These are phyloP conservation scores for Orientallactaga bullata DNA, from an alignment of 2,113 vertebrate genomes.

Conservation along the genomic window DNA sequence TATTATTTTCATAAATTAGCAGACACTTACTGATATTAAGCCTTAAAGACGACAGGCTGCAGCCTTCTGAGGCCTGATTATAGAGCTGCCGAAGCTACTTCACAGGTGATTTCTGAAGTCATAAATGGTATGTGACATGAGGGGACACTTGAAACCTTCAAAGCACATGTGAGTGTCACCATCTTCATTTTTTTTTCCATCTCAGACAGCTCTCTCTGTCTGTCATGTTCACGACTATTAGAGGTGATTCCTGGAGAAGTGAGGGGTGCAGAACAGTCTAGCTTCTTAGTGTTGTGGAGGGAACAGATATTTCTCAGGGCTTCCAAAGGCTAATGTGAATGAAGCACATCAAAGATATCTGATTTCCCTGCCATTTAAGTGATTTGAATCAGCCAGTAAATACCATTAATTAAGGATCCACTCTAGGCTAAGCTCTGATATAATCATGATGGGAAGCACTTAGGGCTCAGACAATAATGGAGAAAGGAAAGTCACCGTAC, in stretches of 20 bases:
- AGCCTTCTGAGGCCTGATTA: neutral
- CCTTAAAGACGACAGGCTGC: neutral
- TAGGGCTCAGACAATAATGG: conserved; percentile 51
- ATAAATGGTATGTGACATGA: neutral
- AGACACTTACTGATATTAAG: conserved; percentile 8
- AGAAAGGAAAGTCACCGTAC: conserved; percentile 29
- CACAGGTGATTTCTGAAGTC: neutral
- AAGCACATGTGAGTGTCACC: neutral
- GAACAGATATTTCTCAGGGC: conserved; percentile 25
- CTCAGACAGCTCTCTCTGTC: neutral
- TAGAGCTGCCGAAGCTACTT: neutral
- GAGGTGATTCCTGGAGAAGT: neutral
- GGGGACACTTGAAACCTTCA: neutral
- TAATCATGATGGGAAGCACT: conserved; percentile 62
- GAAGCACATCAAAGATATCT: conserved; percentile 49
- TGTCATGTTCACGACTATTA: neutral
- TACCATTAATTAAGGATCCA: conserved; percentile 68
- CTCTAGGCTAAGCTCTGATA: conserved; percentile 49
- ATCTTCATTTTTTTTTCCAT: neutral
- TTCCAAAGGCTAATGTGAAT: conserved; percentile 44
- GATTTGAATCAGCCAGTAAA: conserved; percentile 50
- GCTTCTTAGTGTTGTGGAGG: neutral
- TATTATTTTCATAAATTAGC: conserved; percentile 22
- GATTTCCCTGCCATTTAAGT: conserved; percentile 51
- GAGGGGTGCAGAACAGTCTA: neutral